Percentiles rank a stretch among this genome's conserved stretches.
phyloP scores from a whole-genome alignment of 2,888 invertebrate genomes.

The Pteria penguin region DNA sequence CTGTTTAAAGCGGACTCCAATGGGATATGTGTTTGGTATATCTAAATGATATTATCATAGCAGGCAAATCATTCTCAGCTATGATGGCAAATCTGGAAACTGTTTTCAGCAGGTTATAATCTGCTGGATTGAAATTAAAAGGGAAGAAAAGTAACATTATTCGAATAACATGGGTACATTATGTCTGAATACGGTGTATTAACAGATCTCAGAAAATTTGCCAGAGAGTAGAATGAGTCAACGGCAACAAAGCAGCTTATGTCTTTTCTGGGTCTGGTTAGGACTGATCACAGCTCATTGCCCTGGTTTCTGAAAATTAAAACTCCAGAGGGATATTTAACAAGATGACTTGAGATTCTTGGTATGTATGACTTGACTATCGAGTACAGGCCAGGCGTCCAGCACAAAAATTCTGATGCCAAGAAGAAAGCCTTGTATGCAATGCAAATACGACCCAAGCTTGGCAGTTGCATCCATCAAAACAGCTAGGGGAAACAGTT shows the following conservation, averaged over 20 bases:
- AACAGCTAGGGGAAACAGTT: no score
- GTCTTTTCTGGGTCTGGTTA: neutral
- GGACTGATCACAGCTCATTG: no score
- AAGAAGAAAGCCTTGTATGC: no score
- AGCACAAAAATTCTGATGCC: no score
- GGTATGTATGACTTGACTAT: no score
- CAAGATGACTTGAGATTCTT: no score
- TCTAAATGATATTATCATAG: neutral
- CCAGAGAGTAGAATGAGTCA: neutral
- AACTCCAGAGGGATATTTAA: no score
- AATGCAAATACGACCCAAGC: no score
- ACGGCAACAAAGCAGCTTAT: neutral
- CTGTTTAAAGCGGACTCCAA: neutral
- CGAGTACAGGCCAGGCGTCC: no score
- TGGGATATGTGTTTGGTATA: slow-evolving; percentile 1
- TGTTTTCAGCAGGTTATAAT: neutral
- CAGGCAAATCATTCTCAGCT: neutral
- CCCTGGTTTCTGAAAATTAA: no score
- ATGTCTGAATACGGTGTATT: neutral
- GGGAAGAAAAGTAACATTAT: neutral
- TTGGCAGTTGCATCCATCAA: no score
- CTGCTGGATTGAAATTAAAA: neutral
- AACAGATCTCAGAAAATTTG: neutral
- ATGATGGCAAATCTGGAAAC: neutral
- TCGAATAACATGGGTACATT: neutral